Conservation (phyloP, 2,797 vertebrate genomes). For the Lepidocolaptes lacrymiger region DNA sequence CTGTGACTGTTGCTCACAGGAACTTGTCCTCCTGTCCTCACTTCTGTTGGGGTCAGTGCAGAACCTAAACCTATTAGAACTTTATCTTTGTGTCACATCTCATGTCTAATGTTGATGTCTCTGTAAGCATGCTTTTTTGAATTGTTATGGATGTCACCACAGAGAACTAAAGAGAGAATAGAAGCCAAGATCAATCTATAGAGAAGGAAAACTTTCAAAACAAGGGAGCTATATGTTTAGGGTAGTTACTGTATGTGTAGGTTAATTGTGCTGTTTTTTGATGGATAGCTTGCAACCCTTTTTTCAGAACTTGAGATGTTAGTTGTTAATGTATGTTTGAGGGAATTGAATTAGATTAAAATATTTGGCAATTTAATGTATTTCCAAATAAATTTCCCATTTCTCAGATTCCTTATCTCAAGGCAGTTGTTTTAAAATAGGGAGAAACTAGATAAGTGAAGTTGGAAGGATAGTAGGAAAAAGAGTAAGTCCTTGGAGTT, state of each 20-base stretch:
- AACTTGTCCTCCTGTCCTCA: neutral
- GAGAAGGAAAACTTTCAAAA: neutral
- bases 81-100: neutral
- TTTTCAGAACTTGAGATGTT: neutral
- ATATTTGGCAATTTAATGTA: neutral
- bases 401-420: neutral
- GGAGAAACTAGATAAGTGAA: neutral
- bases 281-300: neutral
- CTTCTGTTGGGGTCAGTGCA: neutral
- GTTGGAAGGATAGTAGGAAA: neutral
- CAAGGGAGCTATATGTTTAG: neutral
- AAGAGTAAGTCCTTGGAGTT: neutral
- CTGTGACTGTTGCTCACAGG: neutral
- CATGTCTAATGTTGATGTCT: neutral
- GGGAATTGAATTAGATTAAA: neutral
- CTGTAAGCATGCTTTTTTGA: neutral
- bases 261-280: neutral
- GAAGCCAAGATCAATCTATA: neutral
- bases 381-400: neutral
- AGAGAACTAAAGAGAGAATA: neutral
- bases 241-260: neutral
- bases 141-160: neutral
- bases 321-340: neutral
- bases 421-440: neutral
- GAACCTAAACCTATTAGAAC: neutral